phyloP scores from a whole-genome alignment of 2,113 vertebrate genomes.

The Trichechus manatus region DNA sequence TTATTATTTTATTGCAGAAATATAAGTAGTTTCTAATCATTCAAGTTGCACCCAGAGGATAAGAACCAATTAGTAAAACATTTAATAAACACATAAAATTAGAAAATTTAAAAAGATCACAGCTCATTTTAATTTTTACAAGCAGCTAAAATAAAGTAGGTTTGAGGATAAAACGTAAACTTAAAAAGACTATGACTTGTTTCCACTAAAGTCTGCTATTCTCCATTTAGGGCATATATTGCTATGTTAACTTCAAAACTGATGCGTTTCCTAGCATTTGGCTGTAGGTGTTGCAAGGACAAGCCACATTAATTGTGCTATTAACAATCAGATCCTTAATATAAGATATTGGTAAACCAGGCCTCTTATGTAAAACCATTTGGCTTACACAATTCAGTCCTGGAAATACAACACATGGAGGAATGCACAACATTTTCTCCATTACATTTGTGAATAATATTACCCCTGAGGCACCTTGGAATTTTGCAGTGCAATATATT shows the following conservation, averaged over 20 bases:
- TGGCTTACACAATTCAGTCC: slow-evolving; percentile 18
- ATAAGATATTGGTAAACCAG: neutral
- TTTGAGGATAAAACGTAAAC: slow-evolving; percentile 40
- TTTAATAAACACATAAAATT: neutral
- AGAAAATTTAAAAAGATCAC: neutral
- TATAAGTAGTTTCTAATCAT: slow-evolving; percentile 37
- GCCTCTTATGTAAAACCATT: slow-evolving; percentile 70
- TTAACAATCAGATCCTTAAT: slow-evolving; percentile 67
- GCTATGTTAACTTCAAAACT: slow-evolving; percentile 32
- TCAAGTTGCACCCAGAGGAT: neutral
- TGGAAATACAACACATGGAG: slow-evolving; percentile 27
- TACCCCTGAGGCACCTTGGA: slow-evolving; percentile 40
- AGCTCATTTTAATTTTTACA: slow-evolving; percentile 18
- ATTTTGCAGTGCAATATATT: slow-evolving; percentile 21
- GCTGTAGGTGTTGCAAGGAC: neutral
- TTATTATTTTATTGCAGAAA: slow-evolving; percentile 48
- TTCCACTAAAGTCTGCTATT: neutral
- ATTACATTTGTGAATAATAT: slow-evolving; percentile 41
- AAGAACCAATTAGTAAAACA: neutral
- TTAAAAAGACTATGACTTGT: neutral
- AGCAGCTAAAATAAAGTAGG: neutral
- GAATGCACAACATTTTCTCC: slow-evolving; percentile 33
- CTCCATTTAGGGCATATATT: neutral
- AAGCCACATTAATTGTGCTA: slow-evolving; percentile 42
- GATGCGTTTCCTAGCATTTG: neutral